A percentile compares a stretch with the other conserved stretches of the same genome.
These are phyloP conservation scores for Hyposoter didymator DNA, from an alignment of 2,888 invertebrate species.

Conservation along the genomic window DNA sequence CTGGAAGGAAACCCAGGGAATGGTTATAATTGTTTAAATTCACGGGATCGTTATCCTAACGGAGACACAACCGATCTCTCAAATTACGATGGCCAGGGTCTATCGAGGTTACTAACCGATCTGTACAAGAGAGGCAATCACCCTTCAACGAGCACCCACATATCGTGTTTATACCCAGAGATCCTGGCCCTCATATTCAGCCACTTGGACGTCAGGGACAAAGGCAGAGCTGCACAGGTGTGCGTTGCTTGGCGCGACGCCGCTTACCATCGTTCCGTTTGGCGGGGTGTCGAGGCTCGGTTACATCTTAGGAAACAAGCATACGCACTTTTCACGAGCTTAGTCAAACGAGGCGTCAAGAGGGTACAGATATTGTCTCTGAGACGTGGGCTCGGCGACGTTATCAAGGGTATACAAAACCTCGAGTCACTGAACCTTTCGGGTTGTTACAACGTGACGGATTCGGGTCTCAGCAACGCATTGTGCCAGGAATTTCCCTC, in stretches of 20 bases:
- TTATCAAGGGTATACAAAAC: conserved; percentile 93
- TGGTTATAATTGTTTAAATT: conserved; percentile 50
- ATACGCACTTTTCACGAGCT: conserved; percentile 93
- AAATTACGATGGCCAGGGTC: conserved; percentile 73
- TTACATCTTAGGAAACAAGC: conserved; percentile 94
- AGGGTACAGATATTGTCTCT: conserved; percentile 95
- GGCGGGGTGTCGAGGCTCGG: conserved; percentile 97
- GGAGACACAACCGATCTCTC: conserved; percentile 69
- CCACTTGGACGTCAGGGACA: conserved; percentile 94
- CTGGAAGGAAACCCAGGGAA: conserved; percentile 72
- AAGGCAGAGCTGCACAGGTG: conserved; percentile 96
- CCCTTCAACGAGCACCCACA: conserved; percentile 85
- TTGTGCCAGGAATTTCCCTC: conserved; percentile 91
- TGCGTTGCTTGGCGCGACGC: conserved; percentile 96
- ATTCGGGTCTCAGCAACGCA: conserved; percentile 93
- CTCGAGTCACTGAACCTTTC: conserved; percentile 95
- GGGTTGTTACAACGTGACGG: conserved; percentile 97
- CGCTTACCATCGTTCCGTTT: conserved; percentile 95
- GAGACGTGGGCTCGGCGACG: conserved; percentile 92
- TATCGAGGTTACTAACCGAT: conserved; percentile 67
- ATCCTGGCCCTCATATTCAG: conserved; percentile 96
- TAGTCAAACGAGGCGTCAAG: conserved; percentile 94
- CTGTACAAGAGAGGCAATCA: conserved; percentile 63
- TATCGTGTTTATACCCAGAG: conserved; percentile 96
- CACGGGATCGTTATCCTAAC: conserved; percentile 63